Base-by-base conservation (phyloP, 2,113 vertebrate genomes). In the Isurus oxyrinchus region DNA sequence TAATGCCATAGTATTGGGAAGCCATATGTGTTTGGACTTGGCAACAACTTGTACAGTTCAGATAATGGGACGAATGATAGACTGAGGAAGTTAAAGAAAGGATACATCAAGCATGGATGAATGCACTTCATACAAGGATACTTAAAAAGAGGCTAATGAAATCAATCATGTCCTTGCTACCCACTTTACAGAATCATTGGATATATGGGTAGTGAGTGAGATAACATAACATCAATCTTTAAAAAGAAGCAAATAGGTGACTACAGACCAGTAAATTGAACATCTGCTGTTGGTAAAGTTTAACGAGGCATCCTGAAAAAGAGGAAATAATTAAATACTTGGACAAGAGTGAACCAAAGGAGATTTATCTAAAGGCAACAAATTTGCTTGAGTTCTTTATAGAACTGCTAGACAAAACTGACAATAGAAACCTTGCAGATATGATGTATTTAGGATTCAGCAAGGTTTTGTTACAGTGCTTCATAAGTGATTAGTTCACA, bases 111-210 rank as follows among this genome's bases (percentile, higher is more conserved):
- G 40, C 35, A 84, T 25, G 31, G 72, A 35, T 76, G 31, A 31
- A 76, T 76, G 31, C 31, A n/a, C 27, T n/a, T 76, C 72, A 11
- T 76, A n/a, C 8, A 25, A 76, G 31, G 31, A 31, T 76, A 76
- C 72, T 35, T n/a, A 76, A 76, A 76, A 76, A 76, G 10, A 76
- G 72, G 72, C 11, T 76, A 44, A 84, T 40, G 81, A 40, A 84
- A 44, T 84, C 40, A 84, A 44, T 84, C 40, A 84, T 84, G 81
- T 84, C 8, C 49, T 25, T 88, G 86, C 19, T 57, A 11, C 21
- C 27, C 53, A 57, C 87, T 90, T 90, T 59, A 90, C 25, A 90
- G 87, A 90, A 59, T 90, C 55, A 59, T 90, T 90, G 31, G 87
- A 44, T 21, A 49, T 49, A 21, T 2, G 81, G 53, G 49, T 25